These are phyloP conservation scores for Polyploca ridens DNA, from an alignment of 2,888 invertebrate genomes.

Conservation along the genomic window DNA sequence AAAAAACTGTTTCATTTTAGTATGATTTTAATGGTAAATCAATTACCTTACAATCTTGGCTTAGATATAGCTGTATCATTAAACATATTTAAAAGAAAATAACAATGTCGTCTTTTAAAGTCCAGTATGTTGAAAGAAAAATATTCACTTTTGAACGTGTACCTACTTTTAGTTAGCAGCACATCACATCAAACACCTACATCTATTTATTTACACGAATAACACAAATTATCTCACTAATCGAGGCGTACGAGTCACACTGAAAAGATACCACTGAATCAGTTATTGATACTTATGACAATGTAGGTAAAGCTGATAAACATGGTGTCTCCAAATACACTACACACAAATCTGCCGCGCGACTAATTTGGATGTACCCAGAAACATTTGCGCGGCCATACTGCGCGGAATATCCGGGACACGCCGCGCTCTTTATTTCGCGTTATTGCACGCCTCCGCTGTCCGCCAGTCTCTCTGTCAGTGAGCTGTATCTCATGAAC, in stretches of 20 bases:
- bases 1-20: constrained; percentile 30
- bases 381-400: too few relatives aligned
- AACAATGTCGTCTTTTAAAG: constrained; percentile 49
- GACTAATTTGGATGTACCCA: too few relatives aligned
- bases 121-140: constrained; percentile 22
- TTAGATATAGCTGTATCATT: constrained; percentile 47
- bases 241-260: neutral
- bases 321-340: too few relatives aligned
- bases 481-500: too few relatives aligned
- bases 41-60: constrained; percentile 53
- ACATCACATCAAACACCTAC: neutral
- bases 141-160: constrained; percentile 19
- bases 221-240: constrained; percentile 32
- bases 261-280: neutral
- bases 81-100: constrained; percentile 37
- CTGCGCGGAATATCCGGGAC: too few relatives aligned
- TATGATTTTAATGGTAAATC: constrained; percentile 58
- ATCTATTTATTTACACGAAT: constrained; percentile 28
- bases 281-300: neutral
- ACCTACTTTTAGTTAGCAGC: constrained; percentile 13
- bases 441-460: too few relatives aligned
- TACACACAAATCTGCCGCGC: too few relatives aligned
- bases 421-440: too few relatives aligned
- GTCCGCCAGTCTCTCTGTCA: too few relatives aligned
- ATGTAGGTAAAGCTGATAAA: too few relatives aligned